phyloP scores from a whole-genome alignment of 2,797 vertebrate genomes.

The Galago senegalensis region DNA sequence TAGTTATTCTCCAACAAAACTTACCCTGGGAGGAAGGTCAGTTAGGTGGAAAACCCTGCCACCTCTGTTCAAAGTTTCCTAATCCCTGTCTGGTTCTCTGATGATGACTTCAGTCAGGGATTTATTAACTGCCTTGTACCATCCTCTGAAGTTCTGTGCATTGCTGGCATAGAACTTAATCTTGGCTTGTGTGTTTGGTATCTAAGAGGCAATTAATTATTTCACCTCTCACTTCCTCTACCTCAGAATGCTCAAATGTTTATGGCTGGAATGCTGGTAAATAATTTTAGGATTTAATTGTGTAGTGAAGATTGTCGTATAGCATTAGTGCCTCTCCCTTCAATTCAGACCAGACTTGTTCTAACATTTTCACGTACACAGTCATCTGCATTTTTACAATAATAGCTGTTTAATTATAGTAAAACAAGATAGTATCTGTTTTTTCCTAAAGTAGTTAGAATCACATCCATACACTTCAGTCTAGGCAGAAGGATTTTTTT shows the following conservation, averaged over 20 bases:
- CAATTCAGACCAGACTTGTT: background rate
- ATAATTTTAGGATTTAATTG: conserved; percentile 49
- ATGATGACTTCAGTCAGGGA: background rate
- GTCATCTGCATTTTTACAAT: background rate
- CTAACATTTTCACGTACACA: background rate
- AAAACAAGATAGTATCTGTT: background rate
- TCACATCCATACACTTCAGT: background rate
- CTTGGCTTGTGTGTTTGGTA: background rate
- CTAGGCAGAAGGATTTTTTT: background rate
- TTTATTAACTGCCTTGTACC: conserved; percentile 41
- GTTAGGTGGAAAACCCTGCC: background rate
- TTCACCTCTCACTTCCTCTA: background rate
- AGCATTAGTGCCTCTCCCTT: background rate
- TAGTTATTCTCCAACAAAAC: background rate
- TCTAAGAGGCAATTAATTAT: conserved; percentile 46
- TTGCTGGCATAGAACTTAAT: background rate
- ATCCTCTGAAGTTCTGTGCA: conserved; percentile 22
- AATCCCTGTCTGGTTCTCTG: background rate
- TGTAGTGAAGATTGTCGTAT: background rate
- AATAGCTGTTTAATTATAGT: background rate
- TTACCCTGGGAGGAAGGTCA: background rate
- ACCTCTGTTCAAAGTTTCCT: background rate
- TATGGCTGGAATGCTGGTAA: conserved; percentile 24
- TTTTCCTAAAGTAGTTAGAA: conserved; percentile 59
- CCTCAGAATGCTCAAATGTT: background rate